phyloP scores from a whole-genome alignment of 2,797 vertebrate species.

The Melanogrammus aeglefinus region DNA sequence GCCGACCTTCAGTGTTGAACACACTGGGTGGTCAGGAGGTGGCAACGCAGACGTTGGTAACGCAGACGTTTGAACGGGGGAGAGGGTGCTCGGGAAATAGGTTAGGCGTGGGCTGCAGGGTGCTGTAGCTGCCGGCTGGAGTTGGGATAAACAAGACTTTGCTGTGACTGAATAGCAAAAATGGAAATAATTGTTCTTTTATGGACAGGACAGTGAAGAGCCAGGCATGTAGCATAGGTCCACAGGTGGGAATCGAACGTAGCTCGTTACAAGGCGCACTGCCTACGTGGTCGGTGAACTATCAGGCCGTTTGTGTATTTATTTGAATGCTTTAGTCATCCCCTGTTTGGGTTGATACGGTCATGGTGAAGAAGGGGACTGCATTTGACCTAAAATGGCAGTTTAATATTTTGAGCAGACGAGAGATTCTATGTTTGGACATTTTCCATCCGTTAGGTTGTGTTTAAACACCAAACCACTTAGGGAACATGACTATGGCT shows the following conservation, averaged over 20 bases:
- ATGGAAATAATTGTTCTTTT: too few species aligned
- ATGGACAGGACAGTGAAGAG: too few species aligned
- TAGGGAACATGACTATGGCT: neutral
- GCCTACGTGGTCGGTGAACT: too few species aligned
- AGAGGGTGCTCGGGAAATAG: slow-evolving; percentile 61
- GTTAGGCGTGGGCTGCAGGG: slow-evolving; percentile 29
- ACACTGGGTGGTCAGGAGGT: slow-evolving; percentile 48
- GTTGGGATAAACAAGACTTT: slow-evolving; percentile 18
- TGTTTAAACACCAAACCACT: neutral
- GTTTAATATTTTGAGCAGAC: neutral
- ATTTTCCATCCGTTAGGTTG: neutral
- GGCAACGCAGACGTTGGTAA: slow-evolving; percentile 29
- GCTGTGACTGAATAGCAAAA: neutral
- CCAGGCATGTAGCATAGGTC: too few species aligned
- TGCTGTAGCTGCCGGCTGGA: slow-evolving; percentile 55
- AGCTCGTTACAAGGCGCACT: too few species aligned
- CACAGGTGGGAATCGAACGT: too few species aligned
- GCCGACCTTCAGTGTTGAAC: neutral
- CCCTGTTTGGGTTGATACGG: neutral
- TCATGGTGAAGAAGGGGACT: neutral
- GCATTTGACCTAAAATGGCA: neutral
- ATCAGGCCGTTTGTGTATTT: neutral
- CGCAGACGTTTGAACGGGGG: slow-evolving; percentile 27
- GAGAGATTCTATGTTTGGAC: neutral
- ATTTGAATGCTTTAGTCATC: neutral